A percentile compares a stretch with the other conserved stretches of the same genome.
Evolutionary conservation across 1,140 invertebrate species (phyloP).

Genomic region (Camponotus floridanus): DNA sequence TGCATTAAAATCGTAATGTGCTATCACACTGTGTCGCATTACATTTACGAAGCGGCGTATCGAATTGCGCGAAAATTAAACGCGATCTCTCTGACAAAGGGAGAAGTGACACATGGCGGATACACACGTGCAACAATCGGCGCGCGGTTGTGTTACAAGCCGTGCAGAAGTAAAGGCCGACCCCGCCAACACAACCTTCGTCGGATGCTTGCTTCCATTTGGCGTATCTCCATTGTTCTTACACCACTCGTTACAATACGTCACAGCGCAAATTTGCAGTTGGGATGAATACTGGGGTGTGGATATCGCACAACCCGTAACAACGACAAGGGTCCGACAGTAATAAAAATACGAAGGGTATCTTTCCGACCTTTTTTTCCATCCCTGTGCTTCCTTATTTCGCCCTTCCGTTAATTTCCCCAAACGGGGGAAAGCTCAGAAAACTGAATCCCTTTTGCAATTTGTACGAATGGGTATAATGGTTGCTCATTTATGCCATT

Average conservation of each 20-base stretch:
- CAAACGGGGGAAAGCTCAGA: conserved; percentile 38
- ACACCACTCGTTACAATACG: conserved; percentile 42
- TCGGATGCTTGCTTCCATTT: conserved; percentile 28
- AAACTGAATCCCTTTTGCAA: conserved; percentile 31
- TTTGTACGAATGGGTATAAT: neutral
- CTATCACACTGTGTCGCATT: neutral
- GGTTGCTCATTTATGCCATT: conserved; percentile 1
- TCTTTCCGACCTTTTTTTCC: neutral
- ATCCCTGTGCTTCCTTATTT: neutral
- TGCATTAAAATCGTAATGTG: conserved; percentile 2
- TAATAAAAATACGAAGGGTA: conserved; percentile 67
- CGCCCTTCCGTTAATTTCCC: conserved; percentile 53
- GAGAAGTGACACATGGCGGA: neutral
- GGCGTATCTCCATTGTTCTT: conserved; percentile 51
- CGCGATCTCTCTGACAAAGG: neutral
- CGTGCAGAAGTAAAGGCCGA: conserved; percentile 9
- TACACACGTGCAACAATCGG: neutral
- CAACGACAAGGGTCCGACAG: conserved; percentile 59
- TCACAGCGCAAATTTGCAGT: conserved; percentile 35
- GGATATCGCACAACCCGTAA: conserved; percentile 53
- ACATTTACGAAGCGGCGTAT: neutral
- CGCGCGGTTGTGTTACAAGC: neutral
- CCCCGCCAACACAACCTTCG: neutral
- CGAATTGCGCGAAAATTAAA: conserved; percentile 37
- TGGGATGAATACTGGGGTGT: conserved; percentile 24